Evolutionary conservation across 2,888 invertebrate genomes (phyloP).

Genomic region (Thera obeliscata): DNA sequence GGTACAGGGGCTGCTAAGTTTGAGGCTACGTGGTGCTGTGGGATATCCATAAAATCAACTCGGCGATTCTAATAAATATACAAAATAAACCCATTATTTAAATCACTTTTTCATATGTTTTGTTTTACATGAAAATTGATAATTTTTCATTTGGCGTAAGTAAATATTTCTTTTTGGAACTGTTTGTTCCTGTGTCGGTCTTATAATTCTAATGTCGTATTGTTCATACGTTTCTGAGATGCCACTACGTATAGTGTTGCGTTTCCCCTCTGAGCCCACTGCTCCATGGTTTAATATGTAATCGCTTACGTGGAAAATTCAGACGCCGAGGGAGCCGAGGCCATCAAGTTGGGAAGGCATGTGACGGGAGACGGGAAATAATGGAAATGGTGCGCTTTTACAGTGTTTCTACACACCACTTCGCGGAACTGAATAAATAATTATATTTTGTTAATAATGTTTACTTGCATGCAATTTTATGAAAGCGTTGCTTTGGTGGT

Average conservation of each 20-base stretch:
- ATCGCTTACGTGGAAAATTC: conserved; percentile 57
- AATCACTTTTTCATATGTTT: too few species aligned
- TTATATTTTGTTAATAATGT: neutral
- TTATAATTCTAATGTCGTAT: neutral
- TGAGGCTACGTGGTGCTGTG: too few species aligned
- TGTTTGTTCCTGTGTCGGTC: too few species aligned
- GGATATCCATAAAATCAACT: too few species aligned
- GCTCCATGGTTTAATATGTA: conserved; percentile 53
- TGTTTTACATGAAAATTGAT: too few species aligned
- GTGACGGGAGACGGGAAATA: conserved; percentile 24
- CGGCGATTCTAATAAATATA: too few species aligned
- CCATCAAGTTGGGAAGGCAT: conserved; percentile 10
- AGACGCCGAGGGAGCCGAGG: conserved; percentile 20
- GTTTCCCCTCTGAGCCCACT: neutral
- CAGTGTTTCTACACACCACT: conserved; percentile 17
- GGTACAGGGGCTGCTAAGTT: too few species aligned
- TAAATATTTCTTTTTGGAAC: too few species aligned
- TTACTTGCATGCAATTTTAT: too few species aligned
- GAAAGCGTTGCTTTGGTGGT: too few species aligned
- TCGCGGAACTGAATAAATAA: conserved; percentile 19
- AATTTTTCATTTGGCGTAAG: too few species aligned
- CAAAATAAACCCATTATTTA: too few species aligned
- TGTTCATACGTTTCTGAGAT: neutral
- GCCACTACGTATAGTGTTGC: neutral
- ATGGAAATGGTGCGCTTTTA: conserved; percentile 24